Evolutionary conservation across 2,797 vertebrate genomes (phyloP).

Genomic region (Melanotaenia nigrans): DNA sequence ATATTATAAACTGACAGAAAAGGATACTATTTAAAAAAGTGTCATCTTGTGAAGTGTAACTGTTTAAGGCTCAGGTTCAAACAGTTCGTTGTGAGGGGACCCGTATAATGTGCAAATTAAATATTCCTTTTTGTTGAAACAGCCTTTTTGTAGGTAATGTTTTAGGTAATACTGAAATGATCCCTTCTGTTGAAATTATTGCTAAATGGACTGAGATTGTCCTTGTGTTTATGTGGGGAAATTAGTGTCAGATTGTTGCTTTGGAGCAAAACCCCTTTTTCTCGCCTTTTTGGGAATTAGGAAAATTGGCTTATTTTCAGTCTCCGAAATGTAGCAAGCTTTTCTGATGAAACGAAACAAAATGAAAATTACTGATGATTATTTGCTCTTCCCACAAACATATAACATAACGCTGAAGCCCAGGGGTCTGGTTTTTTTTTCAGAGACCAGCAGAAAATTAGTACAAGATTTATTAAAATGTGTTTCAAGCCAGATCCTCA

Average conservation of each 20-base stretch:
- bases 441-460: conserved; percentile 23
- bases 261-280: conserved; percentile 7
- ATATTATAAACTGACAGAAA: not conserved
- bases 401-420: conserved; percentile 1
- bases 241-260: conserved; percentile 28
- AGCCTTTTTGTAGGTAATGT: conserved; percentile 16
- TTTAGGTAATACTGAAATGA: not conserved
- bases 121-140: conserved; percentile 29
- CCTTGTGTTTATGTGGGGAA: conserved; percentile 33
- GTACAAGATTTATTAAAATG: conserved; percentile 37
- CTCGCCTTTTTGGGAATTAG: conserved; percentile 12
- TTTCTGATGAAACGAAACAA: conserved; percentile 22
- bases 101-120: conserved; percentile 1
- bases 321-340: not conserved
- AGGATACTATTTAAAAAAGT: not conserved
- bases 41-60: not conserved
- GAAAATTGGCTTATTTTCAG: conserved; percentile 24
- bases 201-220: conserved; percentile 44
- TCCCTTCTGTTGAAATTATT: conserved; percentile 43
- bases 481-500: conserved; percentile 18
- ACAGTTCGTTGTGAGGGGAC: not conserved
- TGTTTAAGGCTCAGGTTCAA: not conserved
- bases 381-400: conserved; percentile 1
- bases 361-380: conserved; percentile 4
- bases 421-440: conserved; percentile 14